A percentile compares a stretch with the other conserved stretches of the same genome.
These are phyloP conservation scores for Ailurus styani DNA, from an alignment of 2,113 vertebrate genomes.

Conservation along the genomic window DNA sequence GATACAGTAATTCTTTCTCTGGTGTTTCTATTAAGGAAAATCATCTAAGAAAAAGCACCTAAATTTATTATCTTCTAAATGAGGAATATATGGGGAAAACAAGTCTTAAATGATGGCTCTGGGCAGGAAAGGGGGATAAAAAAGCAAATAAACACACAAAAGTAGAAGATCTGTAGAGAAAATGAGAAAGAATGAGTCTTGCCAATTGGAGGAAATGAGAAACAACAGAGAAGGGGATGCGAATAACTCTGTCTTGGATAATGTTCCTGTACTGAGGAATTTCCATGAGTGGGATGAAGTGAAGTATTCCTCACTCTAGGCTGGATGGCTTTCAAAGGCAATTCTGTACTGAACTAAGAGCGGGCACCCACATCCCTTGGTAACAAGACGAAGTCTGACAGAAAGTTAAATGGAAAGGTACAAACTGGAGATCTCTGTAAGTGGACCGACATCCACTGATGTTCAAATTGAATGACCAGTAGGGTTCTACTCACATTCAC, in stretches of 20 bases:
- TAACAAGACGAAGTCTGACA: not conserved
- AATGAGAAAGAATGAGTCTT: not conserved
- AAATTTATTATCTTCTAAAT: not conserved
- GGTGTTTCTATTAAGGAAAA: not conserved
- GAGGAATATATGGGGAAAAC: not conserved
- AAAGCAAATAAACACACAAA: not conserved
- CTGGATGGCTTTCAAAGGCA: not conserved
- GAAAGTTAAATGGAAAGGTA: not conserved
- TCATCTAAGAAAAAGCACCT: not conserved
- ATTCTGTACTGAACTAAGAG: not conserved
- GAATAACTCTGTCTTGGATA: not conserved
- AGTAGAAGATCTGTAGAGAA: not conserved
- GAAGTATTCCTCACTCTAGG: not conserved
- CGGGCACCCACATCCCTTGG: fast-evolving
- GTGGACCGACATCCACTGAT: not conserved
- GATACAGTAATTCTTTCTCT: not conserved
- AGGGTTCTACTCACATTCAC: not conserved
- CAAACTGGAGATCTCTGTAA: not conserved
- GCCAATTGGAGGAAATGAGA: not conserved
- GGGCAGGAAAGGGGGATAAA: not conserved
- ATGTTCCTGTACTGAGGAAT: not conserved
- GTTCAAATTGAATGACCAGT: not conserved
- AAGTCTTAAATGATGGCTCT: not conserved
- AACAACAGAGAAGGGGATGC: not conserved
- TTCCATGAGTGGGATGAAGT: not conserved